Base-by-base conservation (phyloP, 1,140 invertebrate species). In the Drosophila mayri region DNA sequence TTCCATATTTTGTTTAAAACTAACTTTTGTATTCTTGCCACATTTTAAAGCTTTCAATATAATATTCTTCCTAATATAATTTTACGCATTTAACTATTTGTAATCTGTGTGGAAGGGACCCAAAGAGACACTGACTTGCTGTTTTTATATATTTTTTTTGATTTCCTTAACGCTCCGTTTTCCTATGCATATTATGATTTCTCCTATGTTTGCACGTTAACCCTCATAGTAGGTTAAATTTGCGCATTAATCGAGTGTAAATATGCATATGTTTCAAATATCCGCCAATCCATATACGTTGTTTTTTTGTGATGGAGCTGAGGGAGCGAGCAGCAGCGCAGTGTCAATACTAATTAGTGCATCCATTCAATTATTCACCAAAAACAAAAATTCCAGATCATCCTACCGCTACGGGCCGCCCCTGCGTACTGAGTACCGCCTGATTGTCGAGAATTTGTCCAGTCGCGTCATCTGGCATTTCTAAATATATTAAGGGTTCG, bases 401-500 rank as follows among this genome's bases (percentile, higher is more conserved):
- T 93, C 91, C 93, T 94, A 91, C 93, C 98, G 98, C 94, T 99
- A 99, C 94, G 99, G 98, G 73, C 99, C 98, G 86, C 98, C 99
- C 57, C 98, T 98, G 74, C 96, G 99, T 79, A 99, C 99, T 76
- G 98, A 99, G 92, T 98, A 99, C 93, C 96, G 99, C 67, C 94
- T 99, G 47, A 96, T 99, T 91, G 98, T 99, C 73, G 98, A 99
- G 93, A 99, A 99, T 94, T 95, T 99, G 18, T 99, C 98, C 38
- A 99, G 98, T 86, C 96, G 98, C 82, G 98, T 99, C 81, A 99
- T 98, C 93, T 99, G 99, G 99, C 99, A 99, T n/a, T n/a, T n/a
- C n/a, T n/a, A n/a, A n/a, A n/a, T n/a, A n/a, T n/a, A n/a, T n/a
- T n/a, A n/a, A n/a, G n/a, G n/a, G n/a, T n/a, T n/a, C n/a, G n/a